Conservation (phyloP, 2,888 invertebrate genomes). For the Nomada ruficornis region DNA sequence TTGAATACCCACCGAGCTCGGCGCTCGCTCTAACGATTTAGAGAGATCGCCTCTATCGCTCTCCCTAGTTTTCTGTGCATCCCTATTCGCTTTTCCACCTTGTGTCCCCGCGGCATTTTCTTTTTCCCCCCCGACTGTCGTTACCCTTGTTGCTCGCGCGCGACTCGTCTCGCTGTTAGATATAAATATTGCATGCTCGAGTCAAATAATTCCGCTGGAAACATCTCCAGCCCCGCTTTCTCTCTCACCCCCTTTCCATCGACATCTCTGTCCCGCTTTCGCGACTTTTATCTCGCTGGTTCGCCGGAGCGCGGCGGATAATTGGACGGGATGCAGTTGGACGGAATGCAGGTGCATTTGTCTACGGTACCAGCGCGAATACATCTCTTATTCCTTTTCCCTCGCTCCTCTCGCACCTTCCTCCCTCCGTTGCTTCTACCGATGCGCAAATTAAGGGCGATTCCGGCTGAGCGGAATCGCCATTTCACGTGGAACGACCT, state of each 20-base stretch:
- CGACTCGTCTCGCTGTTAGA: conserved; percentile 27
- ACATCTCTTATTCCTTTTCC: conserved; percentile 36
- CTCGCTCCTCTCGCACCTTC: not conserved
- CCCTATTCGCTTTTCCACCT: conserved; percentile 4
- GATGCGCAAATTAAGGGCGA: conserved; percentile 73
- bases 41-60: conserved; percentile 26
- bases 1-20: conserved; percentile 54
- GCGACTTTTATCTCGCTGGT: conserved; percentile 51
- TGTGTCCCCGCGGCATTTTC: conserved; percentile 2
- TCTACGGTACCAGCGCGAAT: conserved; percentile 65
- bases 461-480: conserved; percentile 65
- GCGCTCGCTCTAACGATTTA: conserved; percentile 58
- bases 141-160: conserved; percentile 22
- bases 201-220: conserved; percentile 60
- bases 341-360: conserved; percentile 74
- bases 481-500: conserved; percentile 68
- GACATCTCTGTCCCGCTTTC: conserved; percentile 10
- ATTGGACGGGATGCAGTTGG: conserved; percentile 70
- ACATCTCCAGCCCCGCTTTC: conserved; percentile 34
- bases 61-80: not conserved
- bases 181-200: conserved; percentile 69
- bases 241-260: conserved; percentile 13
- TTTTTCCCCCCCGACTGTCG: not conserved
- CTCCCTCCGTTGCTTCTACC: conserved; percentile 30
- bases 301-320: conserved; percentile 58